Base-by-base conservation (phyloP, 2,888 invertebrate genomes). In the Copidosoma aretas region DNA sequence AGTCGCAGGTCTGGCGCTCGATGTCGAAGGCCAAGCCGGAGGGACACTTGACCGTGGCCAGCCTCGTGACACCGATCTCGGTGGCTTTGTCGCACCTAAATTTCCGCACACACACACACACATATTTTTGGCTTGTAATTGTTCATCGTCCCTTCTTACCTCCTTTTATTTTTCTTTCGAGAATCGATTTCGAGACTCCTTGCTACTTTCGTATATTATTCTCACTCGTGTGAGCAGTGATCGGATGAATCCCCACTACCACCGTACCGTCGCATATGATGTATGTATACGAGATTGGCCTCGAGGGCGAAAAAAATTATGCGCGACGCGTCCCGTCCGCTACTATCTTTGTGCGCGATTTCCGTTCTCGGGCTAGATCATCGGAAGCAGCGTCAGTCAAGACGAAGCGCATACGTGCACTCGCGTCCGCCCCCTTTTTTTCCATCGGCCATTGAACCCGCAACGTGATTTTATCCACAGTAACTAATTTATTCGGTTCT, bases 1-100 rank as follows among this genome's bases (percentile, higher is more conserved):
- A 96, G 88, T 95, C 95, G 88, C 96, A 96, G 81, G 95, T 95
- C 87, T 96, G 95, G 81, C 94, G 91, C 85, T 92, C 91, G 85
- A 96, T 92, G 90, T 96, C 95, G 88, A 96, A 96, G 82, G 93
- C 94, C 84, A 96, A 89, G 85, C 95, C 93, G 82, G 89, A 91
- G 80, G 95, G 95, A 86, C 96, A 96, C 83, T 91, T 89, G 83
- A 96, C 93, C 75, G 92, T 90, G 80, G 95, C 94, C 85, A 96
- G 89, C 85, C 96, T 90, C 82, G 91, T 93, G 79, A 90, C 90
- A 81, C 93, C 93, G 85, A 91, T 92, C 87, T 94, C 93, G 83
- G 90, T 91, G 82, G 93, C 94, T 87, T 91, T 90, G 91, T 95
- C 95, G 87, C 95, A 95, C 92, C 95, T 94, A 89, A 84, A 87